Percentiles rank a stretch among this genome's conserved stretches.
phyloP scores from a whole-genome alignment of 2,888 invertebrate species.

The Ormyrus labotus region DNA sequence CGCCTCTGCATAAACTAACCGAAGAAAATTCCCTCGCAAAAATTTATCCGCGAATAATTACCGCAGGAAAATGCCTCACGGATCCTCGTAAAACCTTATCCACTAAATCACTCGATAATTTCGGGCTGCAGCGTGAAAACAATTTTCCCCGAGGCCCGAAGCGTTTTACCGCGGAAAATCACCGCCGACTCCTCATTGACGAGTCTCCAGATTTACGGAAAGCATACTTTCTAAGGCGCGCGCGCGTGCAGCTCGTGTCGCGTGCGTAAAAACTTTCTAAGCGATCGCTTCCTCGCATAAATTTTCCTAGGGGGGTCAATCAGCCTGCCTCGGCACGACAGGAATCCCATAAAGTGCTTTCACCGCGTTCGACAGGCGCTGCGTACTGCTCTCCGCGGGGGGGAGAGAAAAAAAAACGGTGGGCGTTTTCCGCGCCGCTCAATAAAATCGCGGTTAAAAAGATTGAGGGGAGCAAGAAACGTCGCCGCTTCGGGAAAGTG shows the following conservation, averaged over 20 bases:
- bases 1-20: too few species aligned
- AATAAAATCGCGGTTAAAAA: slow-evolving; percentile 24
- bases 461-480: not conserved
- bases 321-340: slow-evolving; percentile 6
- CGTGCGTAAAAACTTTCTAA: slow-evolving; percentile 36
- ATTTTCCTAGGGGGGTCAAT: slow-evolving; percentile 44
- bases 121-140: too few species aligned
- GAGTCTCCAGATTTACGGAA: slow-evolving; percentile 5
- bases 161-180: too few species aligned
- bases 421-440: not conserved
- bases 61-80: too few species aligned
- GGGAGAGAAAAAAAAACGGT: not conserved
- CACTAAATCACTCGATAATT: too few species aligned
- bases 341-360: slow-evolving; percentile 43
- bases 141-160: too few species aligned
- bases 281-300: slow-evolving; percentile 43
- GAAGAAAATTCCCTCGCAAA: too few species aligned
- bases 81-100: too few species aligned
- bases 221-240: slow-evolving; percentile 24
- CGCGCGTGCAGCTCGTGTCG: slow-evolving; percentile 20
- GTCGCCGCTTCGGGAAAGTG: slow-evolving; percentile 3
- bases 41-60: too few species aligned
- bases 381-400: not conserved
- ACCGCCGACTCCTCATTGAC: too few species aligned
- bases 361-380: slow-evolving; percentile 18